These are phyloP conservation scores for Chaetura pelagica DNA, from an alignment of 2,113 vertebrate species.

Conservation along the genomic window DNA sequence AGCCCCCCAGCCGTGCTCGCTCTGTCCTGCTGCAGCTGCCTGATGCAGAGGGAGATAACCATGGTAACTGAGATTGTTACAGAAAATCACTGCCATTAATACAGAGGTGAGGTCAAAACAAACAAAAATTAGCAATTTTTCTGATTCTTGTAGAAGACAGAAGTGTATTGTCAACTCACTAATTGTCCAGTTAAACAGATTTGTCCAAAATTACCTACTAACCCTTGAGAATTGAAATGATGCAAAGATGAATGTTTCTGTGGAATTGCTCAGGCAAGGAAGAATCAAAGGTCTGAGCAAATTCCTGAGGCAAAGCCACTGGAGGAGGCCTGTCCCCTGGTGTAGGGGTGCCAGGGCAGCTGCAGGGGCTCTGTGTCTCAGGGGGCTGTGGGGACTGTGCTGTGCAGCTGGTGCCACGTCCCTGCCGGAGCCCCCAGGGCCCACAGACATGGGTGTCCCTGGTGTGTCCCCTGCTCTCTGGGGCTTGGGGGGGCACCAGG, in stretches of 20 bases:
- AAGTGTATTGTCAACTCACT: background rate
- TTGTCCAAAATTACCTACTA: background rate
- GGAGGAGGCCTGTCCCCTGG: rapidly evolving
- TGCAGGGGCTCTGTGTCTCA: no score
- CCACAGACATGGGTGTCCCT: rapidly evolving
- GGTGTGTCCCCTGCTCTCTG: rapidly evolving
- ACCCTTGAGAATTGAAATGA: background rate
- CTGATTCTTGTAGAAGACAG: background rate
- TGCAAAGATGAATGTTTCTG: background rate
- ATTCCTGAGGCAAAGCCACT: rapidly evolving
- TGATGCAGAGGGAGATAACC: background rate
- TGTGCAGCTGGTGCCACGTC: no score
- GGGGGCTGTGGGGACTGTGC: no score
- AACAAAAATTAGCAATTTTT: conserved; percentile 40
- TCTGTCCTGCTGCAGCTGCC: background rate
- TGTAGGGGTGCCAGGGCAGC: background rate
- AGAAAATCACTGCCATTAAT: background rate
- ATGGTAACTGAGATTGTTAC: background rate
- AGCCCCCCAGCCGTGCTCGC: background rate
- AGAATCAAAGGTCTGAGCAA: background rate
- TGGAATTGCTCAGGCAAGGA: background rate
- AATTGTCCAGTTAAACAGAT: background rate
- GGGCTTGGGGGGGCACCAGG: background rate
- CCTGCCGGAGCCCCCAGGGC: background rate
- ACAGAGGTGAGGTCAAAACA: conserved; percentile 20